Evolutionary conservation across 2,797 vertebrate genomes (phyloP).

Genomic region (Sciurus vulgaris): DNA sequence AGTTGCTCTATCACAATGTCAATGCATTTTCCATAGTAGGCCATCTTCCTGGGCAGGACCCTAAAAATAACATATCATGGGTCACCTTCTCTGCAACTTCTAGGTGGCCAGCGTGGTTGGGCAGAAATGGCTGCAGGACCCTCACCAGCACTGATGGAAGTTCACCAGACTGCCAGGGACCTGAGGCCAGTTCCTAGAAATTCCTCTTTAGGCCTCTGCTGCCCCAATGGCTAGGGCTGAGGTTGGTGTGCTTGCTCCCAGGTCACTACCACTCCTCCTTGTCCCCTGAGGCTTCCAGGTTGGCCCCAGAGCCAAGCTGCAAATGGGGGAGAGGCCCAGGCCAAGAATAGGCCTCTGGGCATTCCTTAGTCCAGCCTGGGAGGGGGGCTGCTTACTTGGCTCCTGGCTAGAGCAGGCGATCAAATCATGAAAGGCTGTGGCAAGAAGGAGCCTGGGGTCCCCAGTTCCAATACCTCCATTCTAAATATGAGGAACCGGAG

Average conservation of each 20-base stretch:
- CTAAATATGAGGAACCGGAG: not conserved
- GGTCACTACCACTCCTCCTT: not conserved
- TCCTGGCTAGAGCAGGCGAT: not conserved
- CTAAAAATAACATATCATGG: conserved; percentile 80
- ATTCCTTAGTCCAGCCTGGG: not conserved
- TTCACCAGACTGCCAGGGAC: not conserved
- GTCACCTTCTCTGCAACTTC: not conserved
- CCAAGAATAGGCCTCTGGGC: not conserved
- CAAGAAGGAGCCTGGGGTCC: not conserved
- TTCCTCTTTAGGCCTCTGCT: not conserved
- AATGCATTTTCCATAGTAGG: conserved; percentile 88
- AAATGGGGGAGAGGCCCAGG: too few species aligned
- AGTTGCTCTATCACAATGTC: conserved; percentile 89
- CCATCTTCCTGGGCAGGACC: conserved; percentile 87
- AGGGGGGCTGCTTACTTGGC: not conserved
- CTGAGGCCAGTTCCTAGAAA: not conserved
- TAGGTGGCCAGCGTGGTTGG: not conserved
- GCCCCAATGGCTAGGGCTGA: not conserved
- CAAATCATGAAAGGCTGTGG: not conserved
- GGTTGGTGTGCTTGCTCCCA: not conserved
- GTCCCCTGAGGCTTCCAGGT: not conserved
- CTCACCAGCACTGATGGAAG: not conserved
- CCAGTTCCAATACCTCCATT: not conserved
- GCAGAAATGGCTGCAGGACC: too few species aligned
- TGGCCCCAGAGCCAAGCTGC: not conserved